Percentiles rank a stretch among this genome's conserved stretches.
Evolutionary conservation across 2,888 invertebrate species (phyloP).

Genomic region (Cryptophagus acutangulus): DNA sequence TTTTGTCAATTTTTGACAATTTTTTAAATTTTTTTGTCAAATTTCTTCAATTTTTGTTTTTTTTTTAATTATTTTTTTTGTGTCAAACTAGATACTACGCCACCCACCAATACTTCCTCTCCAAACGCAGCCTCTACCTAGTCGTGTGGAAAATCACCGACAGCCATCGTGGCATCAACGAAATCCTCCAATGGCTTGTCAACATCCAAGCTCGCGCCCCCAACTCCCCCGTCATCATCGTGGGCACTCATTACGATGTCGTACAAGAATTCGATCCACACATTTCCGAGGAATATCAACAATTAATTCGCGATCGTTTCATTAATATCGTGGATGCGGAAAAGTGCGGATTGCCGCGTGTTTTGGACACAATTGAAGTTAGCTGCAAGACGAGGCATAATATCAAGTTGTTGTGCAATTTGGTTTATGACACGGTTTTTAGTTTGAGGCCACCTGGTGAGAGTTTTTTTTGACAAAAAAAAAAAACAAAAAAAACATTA

Average conservation of each 20-base stretch:
- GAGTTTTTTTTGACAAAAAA: conserved; percentile 29
- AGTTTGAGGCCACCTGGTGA: conserved; percentile 86
- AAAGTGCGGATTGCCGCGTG: conserved; percentile 89
- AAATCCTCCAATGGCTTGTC: conserved; percentile 93
- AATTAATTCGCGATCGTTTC: conserved; percentile 79
- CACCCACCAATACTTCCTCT: conserved; percentile 97
- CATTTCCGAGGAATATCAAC: conserved; percentile 78
- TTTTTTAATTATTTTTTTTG: no score
- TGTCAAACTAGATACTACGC: conserved; percentile 93
- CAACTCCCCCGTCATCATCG: conserved; percentile 92
- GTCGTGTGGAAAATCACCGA: conserved; percentile 94
- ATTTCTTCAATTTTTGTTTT: no score
- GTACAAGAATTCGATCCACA: conserved; percentile 58
- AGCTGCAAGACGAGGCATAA: conserved; percentile 86
- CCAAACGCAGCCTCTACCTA: conserved; percentile 88
- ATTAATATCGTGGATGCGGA: conserved; percentile 94
- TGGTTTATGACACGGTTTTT: conserved; percentile 90
- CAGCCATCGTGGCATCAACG: conserved; percentile 83
- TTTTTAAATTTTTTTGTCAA: no score
- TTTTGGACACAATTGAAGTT: conserved; percentile 89
- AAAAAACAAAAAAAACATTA: conserved; percentile 1
- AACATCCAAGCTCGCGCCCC: conserved; percentile 92
- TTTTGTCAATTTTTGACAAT: no score
- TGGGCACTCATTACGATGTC: conserved; percentile 94
- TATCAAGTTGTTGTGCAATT: conserved; percentile 80